Conservation (phyloP, 2,888 invertebrate species). For the Barypeithes pellucidus region DNA sequence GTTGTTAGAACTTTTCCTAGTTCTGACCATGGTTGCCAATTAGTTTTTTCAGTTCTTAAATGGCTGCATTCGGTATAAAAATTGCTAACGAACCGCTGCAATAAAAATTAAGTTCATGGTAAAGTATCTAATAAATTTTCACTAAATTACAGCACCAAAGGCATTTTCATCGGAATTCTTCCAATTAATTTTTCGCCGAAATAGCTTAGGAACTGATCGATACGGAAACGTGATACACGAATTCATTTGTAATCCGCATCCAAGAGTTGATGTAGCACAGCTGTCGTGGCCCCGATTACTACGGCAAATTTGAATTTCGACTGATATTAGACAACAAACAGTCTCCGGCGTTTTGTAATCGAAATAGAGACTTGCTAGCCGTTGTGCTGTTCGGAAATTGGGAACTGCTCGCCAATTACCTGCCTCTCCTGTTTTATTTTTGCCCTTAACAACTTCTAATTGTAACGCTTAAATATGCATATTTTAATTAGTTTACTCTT, state of each 20-base stretch:
- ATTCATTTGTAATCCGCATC: slow-evolving; percentile 48
- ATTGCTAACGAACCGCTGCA: background rate
- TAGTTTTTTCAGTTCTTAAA: no score
- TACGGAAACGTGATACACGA: slow-evolving; percentile 29
- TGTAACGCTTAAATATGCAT: no score
- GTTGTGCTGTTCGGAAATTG: slow-evolving; percentile 48
- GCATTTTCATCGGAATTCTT: slow-evolving; percentile 22
- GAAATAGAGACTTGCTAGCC: slow-evolving; percentile 30
- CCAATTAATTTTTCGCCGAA: slow-evolving; percentile 24
- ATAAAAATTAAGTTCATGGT: background rate
- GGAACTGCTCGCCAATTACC: slow-evolving; percentile 45
- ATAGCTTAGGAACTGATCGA: slow-evolving; percentile 27
- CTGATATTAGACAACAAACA: slow-evolving; percentile 53
- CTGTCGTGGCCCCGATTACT: slow-evolving; percentile 49
- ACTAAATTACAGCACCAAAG: background rate
- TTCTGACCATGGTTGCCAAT: no score
- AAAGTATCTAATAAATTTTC: background rate
- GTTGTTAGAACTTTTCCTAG: no score
- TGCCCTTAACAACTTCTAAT: slow-evolving; percentile 44
- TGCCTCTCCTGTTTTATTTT: slow-evolving; percentile 47
- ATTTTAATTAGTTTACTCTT: no score
- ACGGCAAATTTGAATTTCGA: slow-evolving; percentile 50
- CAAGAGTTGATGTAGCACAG: slow-evolving; percentile 47
- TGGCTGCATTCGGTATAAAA: no score
- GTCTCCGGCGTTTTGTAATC: slow-evolving; percentile 52